These are phyloP conservation scores for Emys orbicularis DNA, from an alignment of 2,797 vertebrate genomes.

Conservation along the genomic window DNA sequence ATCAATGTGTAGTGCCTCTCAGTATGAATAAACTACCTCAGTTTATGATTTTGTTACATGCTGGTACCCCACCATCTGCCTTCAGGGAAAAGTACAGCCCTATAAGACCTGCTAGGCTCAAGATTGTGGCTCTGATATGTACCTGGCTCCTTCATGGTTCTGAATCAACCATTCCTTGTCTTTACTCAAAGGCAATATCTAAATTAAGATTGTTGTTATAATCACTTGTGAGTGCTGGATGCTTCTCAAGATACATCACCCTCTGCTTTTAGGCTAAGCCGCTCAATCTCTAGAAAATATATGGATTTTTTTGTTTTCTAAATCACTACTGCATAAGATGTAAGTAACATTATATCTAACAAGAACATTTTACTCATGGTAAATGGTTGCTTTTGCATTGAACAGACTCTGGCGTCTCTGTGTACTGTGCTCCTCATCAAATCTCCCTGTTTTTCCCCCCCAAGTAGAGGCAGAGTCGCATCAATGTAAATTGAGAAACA, in stretches of 20 bases:
- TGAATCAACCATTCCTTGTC: background rate
- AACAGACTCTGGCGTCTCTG: background rate
- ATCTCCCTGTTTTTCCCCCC: background rate
- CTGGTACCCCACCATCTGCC: background rate
- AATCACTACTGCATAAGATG: fast-evolving
- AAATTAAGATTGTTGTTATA: background rate
- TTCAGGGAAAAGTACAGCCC: background rate
- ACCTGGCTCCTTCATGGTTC: background rate
- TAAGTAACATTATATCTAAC: background rate
- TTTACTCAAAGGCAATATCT: background rate
- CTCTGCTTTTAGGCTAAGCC: background rate
- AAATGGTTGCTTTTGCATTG: background rate
- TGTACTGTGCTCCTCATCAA: background rate
- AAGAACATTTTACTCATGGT: background rate
- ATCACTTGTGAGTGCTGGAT: background rate
- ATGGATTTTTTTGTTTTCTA: background rate
- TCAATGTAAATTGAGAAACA: background rate
- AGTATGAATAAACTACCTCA: background rate
- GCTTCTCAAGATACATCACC: background rate
- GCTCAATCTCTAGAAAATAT: background rate
- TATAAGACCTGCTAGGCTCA: fast-evolving
- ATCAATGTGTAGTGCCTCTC: background rate
- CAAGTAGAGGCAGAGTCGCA: background rate
- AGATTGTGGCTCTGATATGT: fast-evolving
- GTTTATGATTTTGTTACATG: background rate